Conservation (phyloP, 2,113 vertebrate species). For the Catharus fuscescens region DNA sequence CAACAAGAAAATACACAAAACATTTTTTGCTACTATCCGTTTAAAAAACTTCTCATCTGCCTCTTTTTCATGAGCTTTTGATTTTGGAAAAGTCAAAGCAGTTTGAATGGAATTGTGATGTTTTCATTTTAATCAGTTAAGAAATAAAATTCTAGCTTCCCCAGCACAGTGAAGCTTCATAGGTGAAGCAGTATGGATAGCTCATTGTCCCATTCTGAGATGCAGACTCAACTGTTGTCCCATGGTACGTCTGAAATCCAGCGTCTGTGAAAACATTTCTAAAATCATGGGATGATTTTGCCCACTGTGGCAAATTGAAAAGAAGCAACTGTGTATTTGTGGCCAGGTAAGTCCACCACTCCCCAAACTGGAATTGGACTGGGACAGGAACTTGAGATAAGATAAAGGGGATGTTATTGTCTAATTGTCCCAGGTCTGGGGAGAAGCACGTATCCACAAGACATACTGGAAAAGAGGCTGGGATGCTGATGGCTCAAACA, state of each 20-base stretch:
- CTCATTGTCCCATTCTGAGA: neutral
- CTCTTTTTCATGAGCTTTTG: neutral
- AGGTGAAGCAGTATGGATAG: neutral
- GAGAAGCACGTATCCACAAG: neutral
- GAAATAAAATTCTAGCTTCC: neutral
- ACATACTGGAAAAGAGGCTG: neutral
- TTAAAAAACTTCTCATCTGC: neutral
- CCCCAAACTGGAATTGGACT: neutral
- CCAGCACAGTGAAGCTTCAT: neutral
- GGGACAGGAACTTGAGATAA: neutral
- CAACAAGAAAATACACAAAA: neutral
- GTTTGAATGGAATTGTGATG: neutral
- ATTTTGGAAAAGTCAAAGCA: neutral
- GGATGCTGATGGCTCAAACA: neutral
- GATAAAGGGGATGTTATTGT: neutral
- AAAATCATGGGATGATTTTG: neutral
- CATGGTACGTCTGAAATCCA: accelerated
- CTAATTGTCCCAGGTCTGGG: neutral
- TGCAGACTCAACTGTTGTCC: neutral
- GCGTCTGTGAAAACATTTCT: neutral
- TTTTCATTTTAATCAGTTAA: neutral
- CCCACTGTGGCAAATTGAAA: neutral
- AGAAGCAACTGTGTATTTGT: neutral
- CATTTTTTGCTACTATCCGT: neutral
- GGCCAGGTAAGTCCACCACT: neutral